Percentiles rank a stretch among this genome's conserved stretches.
These are phyloP conservation scores for Bombyx mandarina DNA, from an alignment of 1,140 invertebrate genomes.

Conservation along the genomic window DNA sequence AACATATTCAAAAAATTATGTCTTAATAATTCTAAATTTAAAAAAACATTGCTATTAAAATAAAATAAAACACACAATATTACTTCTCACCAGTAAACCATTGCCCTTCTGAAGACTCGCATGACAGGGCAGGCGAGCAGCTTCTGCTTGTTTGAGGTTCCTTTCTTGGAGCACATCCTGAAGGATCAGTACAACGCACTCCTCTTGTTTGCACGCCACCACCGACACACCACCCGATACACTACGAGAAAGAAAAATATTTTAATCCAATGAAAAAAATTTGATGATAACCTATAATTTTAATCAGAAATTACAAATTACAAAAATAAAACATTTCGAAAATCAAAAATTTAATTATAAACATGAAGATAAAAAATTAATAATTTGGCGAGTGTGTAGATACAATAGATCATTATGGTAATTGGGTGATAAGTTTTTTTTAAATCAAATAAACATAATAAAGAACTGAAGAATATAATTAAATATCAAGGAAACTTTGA, in stretches of 20 bases:
- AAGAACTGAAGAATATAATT: too few relatives aligned
- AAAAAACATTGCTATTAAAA: neutral
- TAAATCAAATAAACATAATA: too few relatives aligned
- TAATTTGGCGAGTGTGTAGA: too few relatives aligned
- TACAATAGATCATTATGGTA: too few relatives aligned
- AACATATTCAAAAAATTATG: neutral
- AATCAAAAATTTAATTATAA: too few relatives aligned
- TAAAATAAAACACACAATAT: neutral
- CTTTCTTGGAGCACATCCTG: constrained; percentile 65
- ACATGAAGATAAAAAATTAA: too few relatives aligned
- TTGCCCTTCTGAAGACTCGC: constrained; percentile 71
- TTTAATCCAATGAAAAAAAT: neutral
- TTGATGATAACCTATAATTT: too few relatives aligned
- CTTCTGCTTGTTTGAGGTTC: constrained; percentile 63
- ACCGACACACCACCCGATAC: constrained; percentile 74
- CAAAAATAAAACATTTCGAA: too few relatives aligned
- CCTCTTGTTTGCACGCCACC: constrained; percentile 74
- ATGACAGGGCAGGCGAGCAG: constrained; percentile 69
- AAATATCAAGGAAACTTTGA: too few relatives aligned
- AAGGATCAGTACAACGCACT: constrained; percentile 74
- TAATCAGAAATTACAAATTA: too few relatives aligned
- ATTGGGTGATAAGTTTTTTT: too few relatives aligned
- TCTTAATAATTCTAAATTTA: neutral
- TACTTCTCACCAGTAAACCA: constrained; percentile 72
- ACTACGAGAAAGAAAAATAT: constrained; percentile 35